Conservation (phyloP, 2,797 vertebrate genomes). For the Micrastur ruficollis region DNA sequence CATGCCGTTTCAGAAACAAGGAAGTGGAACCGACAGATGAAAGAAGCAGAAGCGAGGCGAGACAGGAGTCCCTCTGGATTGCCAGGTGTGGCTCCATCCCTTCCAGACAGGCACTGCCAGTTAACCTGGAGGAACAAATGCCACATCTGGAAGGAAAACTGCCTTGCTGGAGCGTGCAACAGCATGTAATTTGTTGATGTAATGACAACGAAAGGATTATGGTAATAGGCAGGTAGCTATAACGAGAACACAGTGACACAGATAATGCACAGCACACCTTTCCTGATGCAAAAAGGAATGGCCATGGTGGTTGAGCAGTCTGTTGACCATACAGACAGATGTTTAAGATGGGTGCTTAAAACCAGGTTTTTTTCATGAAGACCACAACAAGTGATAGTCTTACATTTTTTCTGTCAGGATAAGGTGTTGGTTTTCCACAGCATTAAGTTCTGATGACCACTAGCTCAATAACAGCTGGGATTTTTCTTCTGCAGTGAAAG, state of each 20-base stretch:
- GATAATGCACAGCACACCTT: neutral
- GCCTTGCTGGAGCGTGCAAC: neutral
- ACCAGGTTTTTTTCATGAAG: neutral
- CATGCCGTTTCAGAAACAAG: neutral
- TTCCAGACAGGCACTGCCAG: neutral
- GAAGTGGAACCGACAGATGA: neutral
- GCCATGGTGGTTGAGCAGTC: neutral
- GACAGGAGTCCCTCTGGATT: neutral
- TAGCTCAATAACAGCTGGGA: neutral
- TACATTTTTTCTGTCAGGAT: fast-evolving
- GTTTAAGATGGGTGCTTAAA: neutral
- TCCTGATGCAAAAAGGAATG: neutral
- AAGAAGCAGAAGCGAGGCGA: neutral
- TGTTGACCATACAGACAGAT: neutral
- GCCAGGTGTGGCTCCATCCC: neutral
- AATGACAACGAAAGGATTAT: neutral
- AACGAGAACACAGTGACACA: neutral
- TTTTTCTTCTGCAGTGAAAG: neutral
- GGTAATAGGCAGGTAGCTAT: neutral
- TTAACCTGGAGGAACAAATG: neutral
- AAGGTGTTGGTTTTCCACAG: neutral
- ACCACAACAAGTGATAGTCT: neutral
- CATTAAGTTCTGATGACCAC: neutral
- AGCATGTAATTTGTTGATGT: neutral
- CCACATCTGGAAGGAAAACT: neutral